phyloP scores from a whole-genome alignment of 2,888 invertebrate genomes.

The Protodeltote pygarga region DNA sequence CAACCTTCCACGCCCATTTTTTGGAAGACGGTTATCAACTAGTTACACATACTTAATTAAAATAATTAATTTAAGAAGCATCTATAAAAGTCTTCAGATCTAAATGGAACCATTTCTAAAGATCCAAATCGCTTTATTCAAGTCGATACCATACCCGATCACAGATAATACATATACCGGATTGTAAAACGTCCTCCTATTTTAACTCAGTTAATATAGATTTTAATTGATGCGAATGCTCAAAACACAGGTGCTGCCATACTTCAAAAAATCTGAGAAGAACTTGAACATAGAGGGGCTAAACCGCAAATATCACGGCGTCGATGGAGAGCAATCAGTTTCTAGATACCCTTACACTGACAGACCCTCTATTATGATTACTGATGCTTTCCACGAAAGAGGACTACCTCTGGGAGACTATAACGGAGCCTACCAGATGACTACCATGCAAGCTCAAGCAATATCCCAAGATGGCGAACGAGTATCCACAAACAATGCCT shows the following conservation, averaged over 20 bases:
- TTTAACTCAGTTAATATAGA: too few species aligned
- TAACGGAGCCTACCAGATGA: slow-evolving; percentile 83
- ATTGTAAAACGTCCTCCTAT: too few species aligned
- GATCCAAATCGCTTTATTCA: too few species aligned
- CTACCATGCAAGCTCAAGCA: slow-evolving; percentile 87
- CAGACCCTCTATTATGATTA: slow-evolving; percentile 80
- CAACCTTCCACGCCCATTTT: too few species aligned
- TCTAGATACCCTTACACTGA: slow-evolving; percentile 88
- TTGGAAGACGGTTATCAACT: too few species aligned
- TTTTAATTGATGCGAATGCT: too few species aligned
- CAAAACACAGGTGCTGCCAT: slow-evolving; percentile 85
- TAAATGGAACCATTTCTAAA: too few species aligned
- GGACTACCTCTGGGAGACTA: slow-evolving; percentile 87
- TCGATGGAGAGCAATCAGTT: slow-evolving; percentile 87
- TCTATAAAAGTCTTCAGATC: too few species aligned
- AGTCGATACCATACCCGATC: too few species aligned
- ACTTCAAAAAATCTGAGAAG: slow-evolving; percentile 89
- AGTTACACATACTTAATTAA: too few species aligned
- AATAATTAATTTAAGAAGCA: too few species aligned
- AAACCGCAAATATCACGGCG: slow-evolving; percentile 86
- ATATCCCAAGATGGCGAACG: slow-evolving; percentile 85
- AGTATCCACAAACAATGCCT: slow-evolving; percentile 88
- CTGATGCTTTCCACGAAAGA: slow-evolving; percentile 86
- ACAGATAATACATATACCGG: too few species aligned
- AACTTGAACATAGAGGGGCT: slow-evolving; percentile 83